Evolutionary conservation across 2,888 invertebrate genomes (phyloP).

Genomic region (Epicampocera succincta): DNA sequence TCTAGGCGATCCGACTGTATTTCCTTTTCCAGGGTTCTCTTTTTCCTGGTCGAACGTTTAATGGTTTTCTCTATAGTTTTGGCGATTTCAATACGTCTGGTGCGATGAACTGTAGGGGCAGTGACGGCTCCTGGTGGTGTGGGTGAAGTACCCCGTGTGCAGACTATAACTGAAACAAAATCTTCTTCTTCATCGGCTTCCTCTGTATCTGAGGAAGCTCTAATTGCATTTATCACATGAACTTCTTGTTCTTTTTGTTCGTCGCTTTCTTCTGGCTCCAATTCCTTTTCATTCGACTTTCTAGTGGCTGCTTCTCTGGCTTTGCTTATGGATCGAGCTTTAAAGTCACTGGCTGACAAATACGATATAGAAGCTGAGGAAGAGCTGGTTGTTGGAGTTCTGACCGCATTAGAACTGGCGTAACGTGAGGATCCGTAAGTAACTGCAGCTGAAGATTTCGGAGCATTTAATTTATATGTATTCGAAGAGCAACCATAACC

Average conservation of each 20-base stretch:
- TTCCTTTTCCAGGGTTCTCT: slow-evolving; percentile 86
- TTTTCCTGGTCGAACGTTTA: slow-evolving; percentile 83
- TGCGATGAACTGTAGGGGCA: slow-evolving; percentile 83
- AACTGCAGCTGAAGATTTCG: slow-evolving; percentile 69
- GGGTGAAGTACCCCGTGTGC: slow-evolving; percentile 90
- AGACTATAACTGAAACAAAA: slow-evolving; percentile 84
- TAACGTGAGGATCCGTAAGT: slow-evolving; percentile 70
- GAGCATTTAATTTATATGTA: slow-evolving; percentile 73
- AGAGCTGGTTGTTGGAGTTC: slow-evolving; percentile 28
- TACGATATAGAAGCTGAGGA: slow-evolving; percentile 77
- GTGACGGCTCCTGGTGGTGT: slow-evolving; percentile 84
- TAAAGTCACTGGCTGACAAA: slow-evolving; percentile 80
- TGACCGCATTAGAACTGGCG: slow-evolving; percentile 60
- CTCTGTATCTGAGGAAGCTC: slow-evolving; percentile 63
- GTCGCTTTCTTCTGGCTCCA: slow-evolving; percentile 64
- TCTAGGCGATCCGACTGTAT: slow-evolving; percentile 89
- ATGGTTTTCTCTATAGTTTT: slow-evolving; percentile 88
- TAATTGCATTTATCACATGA: background rate
- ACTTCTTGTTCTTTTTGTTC: slow-evolving; percentile 64
- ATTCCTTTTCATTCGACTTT: slow-evolving; percentile 81
- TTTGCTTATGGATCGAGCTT: slow-evolving; percentile 78
- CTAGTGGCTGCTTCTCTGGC: slow-evolving; percentile 80
- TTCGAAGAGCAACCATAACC: slow-evolving; percentile 69
- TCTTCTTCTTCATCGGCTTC: slow-evolving; percentile 59
- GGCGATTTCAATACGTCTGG: slow-evolving; percentile 87